A percentile compares a stretch with the other conserved stretches of the same genome.
phyloP scores from a whole-genome alignment of 2,888 invertebrate species.

The Harpalus rubripes region DNA sequence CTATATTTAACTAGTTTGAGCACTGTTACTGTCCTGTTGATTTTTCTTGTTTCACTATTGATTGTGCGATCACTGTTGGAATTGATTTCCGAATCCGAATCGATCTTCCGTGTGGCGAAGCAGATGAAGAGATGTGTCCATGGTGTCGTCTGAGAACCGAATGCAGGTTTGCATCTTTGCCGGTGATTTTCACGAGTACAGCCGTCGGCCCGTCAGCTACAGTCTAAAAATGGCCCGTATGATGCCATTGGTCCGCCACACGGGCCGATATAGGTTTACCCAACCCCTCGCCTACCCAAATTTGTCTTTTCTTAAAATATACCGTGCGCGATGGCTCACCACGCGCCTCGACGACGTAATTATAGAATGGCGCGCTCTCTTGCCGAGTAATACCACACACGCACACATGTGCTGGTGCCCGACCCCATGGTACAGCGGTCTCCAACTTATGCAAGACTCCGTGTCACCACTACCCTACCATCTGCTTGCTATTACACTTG shows the following conservation, averaged over 20 bases:
- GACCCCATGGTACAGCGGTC: slow-evolving; percentile 14
- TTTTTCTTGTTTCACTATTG: not conserved
- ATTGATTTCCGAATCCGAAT: slow-evolving; percentile 3
- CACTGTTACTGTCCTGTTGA: slow-evolving; percentile 12
- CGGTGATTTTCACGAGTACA: slow-evolving; percentile 55
- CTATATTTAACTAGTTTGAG: slow-evolving; percentile 5
- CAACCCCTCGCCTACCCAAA: slow-evolving; percentile 82
- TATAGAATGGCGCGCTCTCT: slow-evolving; percentile 55
- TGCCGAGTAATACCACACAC: slow-evolving; percentile 37
- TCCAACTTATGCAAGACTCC: slow-evolving; percentile 25
- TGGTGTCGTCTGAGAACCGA: slow-evolving; percentile 42
- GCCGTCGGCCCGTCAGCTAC: slow-evolving; percentile 71
- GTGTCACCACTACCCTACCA: not conserved
- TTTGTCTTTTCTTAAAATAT: slow-evolving; percentile 91
- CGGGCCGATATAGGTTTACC: slow-evolving; percentile 70
- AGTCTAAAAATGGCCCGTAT: slow-evolving; percentile 78
- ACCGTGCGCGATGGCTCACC: slow-evolving; percentile 72
- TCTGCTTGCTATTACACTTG: not conserved
- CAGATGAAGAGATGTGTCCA: slow-evolving; percentile 26
- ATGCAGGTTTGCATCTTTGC: slow-evolving; percentile 60
- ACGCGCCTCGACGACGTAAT: slow-evolving; percentile 48
- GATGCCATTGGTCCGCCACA: slow-evolving; percentile 75
- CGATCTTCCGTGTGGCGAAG: not conserved
- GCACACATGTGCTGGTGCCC: slow-evolving; percentile 21
- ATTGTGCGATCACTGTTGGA: slow-evolving; percentile 1